phyloP scores from a whole-genome alignment of 1,140 invertebrate genomes.

The Meloidogyne exigua region DNA sequence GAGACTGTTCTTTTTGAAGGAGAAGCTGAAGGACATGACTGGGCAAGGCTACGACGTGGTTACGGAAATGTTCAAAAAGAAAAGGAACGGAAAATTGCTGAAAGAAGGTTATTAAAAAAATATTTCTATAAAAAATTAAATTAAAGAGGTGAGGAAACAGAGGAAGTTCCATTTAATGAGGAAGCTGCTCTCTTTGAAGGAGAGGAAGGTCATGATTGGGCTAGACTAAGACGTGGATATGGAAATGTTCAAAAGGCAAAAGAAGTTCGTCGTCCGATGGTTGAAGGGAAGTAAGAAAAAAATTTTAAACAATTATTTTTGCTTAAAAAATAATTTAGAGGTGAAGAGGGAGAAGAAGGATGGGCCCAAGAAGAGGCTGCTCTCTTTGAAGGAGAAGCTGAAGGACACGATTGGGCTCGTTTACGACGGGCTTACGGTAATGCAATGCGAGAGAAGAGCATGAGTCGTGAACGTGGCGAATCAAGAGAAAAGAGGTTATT shows the following conservation, averaged over 20 bases:
- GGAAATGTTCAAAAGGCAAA: slow-evolving; percentile 16
- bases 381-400: neutral
- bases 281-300: neutral
- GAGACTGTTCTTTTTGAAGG: slow-evolving; percentile 2
- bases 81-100: neutral
- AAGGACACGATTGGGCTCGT: slow-evolving; percentile 25
- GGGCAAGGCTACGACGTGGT: slow-evolving; percentile 1
- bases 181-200: neutral
- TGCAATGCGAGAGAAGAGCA: slow-evolving; percentile 41
- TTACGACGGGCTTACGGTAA: slow-evolving; percentile 38
- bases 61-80: slow-evolving; percentile 14
- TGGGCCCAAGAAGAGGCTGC: neutral
- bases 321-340: neutral
- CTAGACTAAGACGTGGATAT: slow-evolving; percentile 2
- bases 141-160: neutral
- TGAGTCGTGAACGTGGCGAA: slow-evolving; percentile 1
- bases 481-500: slow-evolving; percentile 3
- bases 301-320: neutral
- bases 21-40: neutral
- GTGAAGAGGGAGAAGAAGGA: neutral
- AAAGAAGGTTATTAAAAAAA: neutral
- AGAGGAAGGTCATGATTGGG: neutral
- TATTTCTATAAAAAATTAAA: neutral
- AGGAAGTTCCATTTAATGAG: neutral
- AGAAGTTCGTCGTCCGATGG: neutral